Conservation (phyloP, 23 tunicate species). For the Oikopleura albicans region DNA sequence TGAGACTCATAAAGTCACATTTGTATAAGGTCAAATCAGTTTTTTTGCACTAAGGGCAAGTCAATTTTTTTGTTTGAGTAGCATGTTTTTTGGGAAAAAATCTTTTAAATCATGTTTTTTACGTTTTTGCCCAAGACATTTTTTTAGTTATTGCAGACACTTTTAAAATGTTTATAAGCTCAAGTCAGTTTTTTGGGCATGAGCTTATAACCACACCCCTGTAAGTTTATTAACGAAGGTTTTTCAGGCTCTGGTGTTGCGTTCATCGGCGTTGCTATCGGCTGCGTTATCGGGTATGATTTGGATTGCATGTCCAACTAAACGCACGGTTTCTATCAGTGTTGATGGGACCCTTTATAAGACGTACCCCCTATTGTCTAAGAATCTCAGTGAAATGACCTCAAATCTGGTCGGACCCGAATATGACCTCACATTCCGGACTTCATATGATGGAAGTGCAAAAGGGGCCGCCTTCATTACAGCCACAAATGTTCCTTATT, state of each 20-base stretch:
- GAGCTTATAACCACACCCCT: too few relatives aligned
- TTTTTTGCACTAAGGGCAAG: too few relatives aligned
- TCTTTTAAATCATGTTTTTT: too few relatives aligned
- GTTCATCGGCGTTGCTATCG: not conserved
- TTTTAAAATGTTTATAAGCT: too few relatives aligned
- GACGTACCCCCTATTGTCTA: not conserved
- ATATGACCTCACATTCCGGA: not conserved
- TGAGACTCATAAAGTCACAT: too few relatives aligned
- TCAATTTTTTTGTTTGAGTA: too few relatives aligned
- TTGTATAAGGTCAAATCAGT: too few relatives aligned
- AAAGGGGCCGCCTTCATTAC: constrained; percentile 7
- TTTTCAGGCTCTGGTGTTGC: not conserved
- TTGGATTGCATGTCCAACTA: not conserved
- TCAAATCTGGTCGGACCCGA: not conserved
- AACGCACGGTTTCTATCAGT: not conserved
- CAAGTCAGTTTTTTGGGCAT: too few relatives aligned
- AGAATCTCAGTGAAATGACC: not conserved
- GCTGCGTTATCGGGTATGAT: not conserved
- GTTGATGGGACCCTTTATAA: not conserved
- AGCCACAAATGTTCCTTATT: not conserved
- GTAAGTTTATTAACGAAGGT: not conserved
- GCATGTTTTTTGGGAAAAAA: too few relatives aligned
- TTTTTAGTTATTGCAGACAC: too few relatives aligned
- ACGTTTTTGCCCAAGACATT: too few relatives aligned
- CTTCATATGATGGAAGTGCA: constrained; percentile 9